Percentiles rank a stretch among this genome's conserved stretches.
These are phyloP conservation scores for Ctenomys sociabilis DNA, from an alignment of 2,113 vertebrate genomes.

Conservation along the genomic window DNA sequence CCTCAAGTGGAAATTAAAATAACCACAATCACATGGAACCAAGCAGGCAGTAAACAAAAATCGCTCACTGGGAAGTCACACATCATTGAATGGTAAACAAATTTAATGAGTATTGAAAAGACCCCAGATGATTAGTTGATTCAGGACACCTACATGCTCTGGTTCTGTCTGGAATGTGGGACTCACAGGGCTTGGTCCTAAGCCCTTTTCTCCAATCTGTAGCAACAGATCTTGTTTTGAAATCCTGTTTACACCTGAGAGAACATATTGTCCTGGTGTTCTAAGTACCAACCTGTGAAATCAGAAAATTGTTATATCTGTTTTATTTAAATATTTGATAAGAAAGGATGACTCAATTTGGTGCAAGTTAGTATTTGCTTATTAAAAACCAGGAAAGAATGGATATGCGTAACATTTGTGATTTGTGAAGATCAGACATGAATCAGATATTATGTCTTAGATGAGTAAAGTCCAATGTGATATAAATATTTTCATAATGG, in stretches of 20 bases:
- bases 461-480: neutral
- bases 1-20: conserved; percentile 29
- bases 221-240: neutral
- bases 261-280: neutral
- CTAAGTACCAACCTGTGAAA: neutral
- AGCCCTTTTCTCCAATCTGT: neutral
- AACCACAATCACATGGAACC: neutral
- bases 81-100: neutral
- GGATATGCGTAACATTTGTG: neutral
- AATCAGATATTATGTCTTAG: neutral
- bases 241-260: neutral
- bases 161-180: neutral
- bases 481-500: neutral
- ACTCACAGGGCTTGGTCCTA: neutral
- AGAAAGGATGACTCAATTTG: conserved; percentile 9
- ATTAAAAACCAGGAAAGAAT: neutral
- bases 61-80: neutral
- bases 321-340: conserved; percentile 19
- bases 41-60: neutral
- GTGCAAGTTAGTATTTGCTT: neutral
- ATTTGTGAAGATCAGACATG: conserved; percentile 17
- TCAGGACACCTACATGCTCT: neutral
- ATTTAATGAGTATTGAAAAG: neutral
- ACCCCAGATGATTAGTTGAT: neutral
- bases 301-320: neutral